Evolutionary conservation across 2,888 invertebrate genomes (phyloP), one percentile per base, ranked within the genome.

Genomic region (Parasteatoda lunata): DNA sequence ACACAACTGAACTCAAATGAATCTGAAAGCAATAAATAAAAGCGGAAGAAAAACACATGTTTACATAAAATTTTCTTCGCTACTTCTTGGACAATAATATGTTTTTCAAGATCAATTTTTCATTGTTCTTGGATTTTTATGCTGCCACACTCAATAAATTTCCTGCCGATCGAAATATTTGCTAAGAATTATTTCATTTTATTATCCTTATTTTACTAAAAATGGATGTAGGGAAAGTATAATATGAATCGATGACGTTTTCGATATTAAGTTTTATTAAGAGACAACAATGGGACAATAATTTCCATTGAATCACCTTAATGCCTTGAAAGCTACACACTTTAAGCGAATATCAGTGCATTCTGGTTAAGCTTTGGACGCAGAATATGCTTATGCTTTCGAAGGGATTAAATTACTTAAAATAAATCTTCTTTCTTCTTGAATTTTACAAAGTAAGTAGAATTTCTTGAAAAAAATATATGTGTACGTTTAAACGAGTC

Each of bases 211-310:
- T 59, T 59, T 59, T 54, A 4, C 11, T 59, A 13, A 59, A 59
- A 59, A 59, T 59, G 8, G 59, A 59, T 59, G 59, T 13, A n/a
- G n/a, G 11, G 59, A 13, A 59, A 59, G 59, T 13, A 59, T 59
- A 59, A 59, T 59, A n/a, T 9, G 59, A 59, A 59, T 59, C 59
- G 59, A 59, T 59, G 59, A 59, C 59, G 59, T 59, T 59, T 30
- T 9, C 9, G 59, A 59, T 13, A 9, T 4, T 13, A n/a, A 59
- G n/a, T 59, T 59, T 59, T 59, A 59, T 59, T 59, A 59, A 59
- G 59, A n/a, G 4, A 59, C 9, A 13, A 59, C 59, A 59, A 59
- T 59, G 59, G 59, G n/a, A 59, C n/a, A 9, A n/a, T 59, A 59
- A 59, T 59, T 59, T 8, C 59, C n/a, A n/a, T 4, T 4, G 59